phyloP scores from a whole-genome alignment of 2,113 vertebrate genomes.

The Urocitellus parryii region DNA sequence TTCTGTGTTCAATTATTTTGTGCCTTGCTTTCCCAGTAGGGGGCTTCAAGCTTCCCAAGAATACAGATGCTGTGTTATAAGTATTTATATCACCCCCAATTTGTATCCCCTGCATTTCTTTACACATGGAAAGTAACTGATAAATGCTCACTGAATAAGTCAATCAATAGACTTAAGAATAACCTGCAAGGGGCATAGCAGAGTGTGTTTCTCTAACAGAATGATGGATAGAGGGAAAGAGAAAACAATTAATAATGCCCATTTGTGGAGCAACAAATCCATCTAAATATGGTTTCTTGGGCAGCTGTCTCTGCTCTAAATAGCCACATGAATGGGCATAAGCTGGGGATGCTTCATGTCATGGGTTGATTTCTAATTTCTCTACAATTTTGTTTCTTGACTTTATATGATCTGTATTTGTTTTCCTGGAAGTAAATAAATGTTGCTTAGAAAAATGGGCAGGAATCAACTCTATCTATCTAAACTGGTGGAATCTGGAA shows the following conservation, averaged over 20 bases:
- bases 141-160: slow-evolving; percentile 1
- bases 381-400: not conserved
- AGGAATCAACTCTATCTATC: not conserved
- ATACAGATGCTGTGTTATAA: not conserved
- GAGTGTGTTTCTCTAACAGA: not conserved
- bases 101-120: not conserved
- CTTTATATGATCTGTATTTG: slow-evolving; percentile 9
- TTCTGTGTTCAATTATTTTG: not conserved
- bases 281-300: not conserved
- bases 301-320: slow-evolving; percentile 1
- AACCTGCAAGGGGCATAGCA: not conserved
- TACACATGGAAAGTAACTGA: not conserved
- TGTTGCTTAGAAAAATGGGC: not conserved
- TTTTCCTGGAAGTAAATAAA: slow-evolving; percentile 26
- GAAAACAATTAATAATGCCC: not conserved
- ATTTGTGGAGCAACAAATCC: not conserved
- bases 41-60: not conserved
- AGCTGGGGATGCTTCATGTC: not conserved
- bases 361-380: not conserved
- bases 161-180: not conserved
- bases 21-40: not conserved
- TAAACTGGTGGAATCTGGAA: slow-evolving; percentile 31
- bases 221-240: not conserved
- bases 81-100: not conserved
- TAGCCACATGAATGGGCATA: not conserved